Evolutionary conservation across 2,113 vertebrate species (phyloP), one percentile per base, ranked within the genome.

Genomic region (Hemiprocne comata): DNA sequence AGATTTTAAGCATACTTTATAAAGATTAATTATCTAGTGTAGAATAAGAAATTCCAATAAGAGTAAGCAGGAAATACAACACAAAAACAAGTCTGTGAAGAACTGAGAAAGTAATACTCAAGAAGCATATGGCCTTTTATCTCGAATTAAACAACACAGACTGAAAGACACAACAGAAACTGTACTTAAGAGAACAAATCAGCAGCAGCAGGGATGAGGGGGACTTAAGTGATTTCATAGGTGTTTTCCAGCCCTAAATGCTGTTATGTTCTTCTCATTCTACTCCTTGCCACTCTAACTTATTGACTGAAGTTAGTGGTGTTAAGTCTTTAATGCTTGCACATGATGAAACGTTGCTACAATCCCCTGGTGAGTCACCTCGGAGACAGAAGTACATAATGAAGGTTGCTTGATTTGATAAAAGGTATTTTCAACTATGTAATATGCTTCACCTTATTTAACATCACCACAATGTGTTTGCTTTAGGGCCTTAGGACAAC

Each of bases 311-410:
- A 89, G 36, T 71, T 70, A 51, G 55, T 33, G 23, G 50, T 48
- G 48, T 87, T 73, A 93, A 87, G 40, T 90, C 87, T 80, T 51
- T 87, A 80, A 61, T 87, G 72, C 64, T 80, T 77, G 36, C 38
- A 50, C 10, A 16, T 40, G 61, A 89, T 89, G 65, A 87, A 93
- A 85, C 82, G 26, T 67, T 87, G 61, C 55, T 74, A 40, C 57
- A 93, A 84, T 87, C 23, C 50, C 40, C 14, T 17, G 16, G 36
- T 86, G 78, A 95, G 74, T 94, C 94, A 95, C 67, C 38, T 90
- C 67, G 77, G 60, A 92, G 66, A 85, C 40, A 83, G 66, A 87
- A 89, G 25, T 69, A 85, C 67, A 72, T 66, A 62, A 25, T 91
- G 84, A 75, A 93, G 10, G 11, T 50, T 76, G 18, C 18, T 42